Conservation (phyloP, 2,888 invertebrate species). For the Tenthredo distinguenda region DNA sequence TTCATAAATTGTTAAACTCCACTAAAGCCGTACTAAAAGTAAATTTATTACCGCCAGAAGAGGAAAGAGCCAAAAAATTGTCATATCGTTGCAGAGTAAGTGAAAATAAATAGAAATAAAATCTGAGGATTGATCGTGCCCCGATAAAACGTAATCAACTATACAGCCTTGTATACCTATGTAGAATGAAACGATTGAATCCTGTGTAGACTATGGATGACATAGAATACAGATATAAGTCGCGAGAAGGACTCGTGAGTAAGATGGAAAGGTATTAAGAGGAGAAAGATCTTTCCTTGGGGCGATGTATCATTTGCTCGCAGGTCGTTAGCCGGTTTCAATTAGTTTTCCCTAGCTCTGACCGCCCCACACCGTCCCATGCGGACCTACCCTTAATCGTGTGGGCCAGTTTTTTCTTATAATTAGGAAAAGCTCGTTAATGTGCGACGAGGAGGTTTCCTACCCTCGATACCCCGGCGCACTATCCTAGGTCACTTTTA, state of each 20-base stretch:
- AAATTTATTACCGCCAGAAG: not conserved
- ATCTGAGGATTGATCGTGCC: not conserved
- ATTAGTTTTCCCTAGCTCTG: constrained; percentile 74
- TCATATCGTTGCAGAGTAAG: not conserved
- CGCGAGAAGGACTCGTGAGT: constrained; percentile 48
- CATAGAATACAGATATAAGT: constrained; percentile 14
- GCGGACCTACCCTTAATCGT: constrained; percentile 71
- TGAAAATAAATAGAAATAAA: not conserved
- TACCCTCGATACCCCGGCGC: constrained; percentile 21
- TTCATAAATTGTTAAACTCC: not conserved
- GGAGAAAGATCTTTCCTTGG: constrained; percentile 67
- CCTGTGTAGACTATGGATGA: not conserved
- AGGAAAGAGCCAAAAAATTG: not conserved
- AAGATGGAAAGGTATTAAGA: constrained; percentile 75
- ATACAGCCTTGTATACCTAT: not conserved
- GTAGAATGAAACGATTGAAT: not conserved
- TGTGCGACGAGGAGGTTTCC: constrained; percentile 68
- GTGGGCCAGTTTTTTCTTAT: constrained; percentile 73
- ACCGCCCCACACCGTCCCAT: constrained; percentile 50
- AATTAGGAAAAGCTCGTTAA: constrained; percentile 77
- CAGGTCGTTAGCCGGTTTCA: constrained; percentile 77
- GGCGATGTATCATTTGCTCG: constrained; percentile 77
- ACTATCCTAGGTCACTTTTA: constrained; percentile 38
- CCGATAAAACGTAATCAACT: not conserved
- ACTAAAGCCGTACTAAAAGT: not conserved